Conservation (phyloP, 2,888 invertebrate species). For the Conops quadrifasciatus region DNA sequence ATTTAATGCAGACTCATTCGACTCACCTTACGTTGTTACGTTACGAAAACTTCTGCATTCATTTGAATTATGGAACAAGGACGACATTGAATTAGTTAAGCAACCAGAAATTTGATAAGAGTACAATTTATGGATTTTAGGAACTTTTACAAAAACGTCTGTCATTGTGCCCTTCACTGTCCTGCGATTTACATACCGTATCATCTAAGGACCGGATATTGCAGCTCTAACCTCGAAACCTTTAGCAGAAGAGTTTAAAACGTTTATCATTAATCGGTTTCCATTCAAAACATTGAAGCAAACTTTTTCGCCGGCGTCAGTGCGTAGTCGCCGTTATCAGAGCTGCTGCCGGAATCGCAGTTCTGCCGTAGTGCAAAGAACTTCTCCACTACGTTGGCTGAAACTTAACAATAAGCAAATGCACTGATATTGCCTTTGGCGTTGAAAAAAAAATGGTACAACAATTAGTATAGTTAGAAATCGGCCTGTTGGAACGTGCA, state of each 20-base stretch:
- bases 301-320: constrained; percentile 18
- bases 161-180: no score
- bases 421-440: not conserved
- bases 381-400: constrained; percentile 25
- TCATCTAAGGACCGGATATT: not conserved
- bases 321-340: constrained; percentile 26
- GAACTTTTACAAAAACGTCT: no score
- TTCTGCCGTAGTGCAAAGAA: not conserved
- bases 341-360: constrained; percentile 6
- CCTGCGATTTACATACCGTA: no score
- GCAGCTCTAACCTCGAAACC: not conserved
- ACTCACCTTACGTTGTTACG: no score
- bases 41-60: no score
- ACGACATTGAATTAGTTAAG: no score
- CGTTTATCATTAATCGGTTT: constrained; percentile 30
- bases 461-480: not conserved
- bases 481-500: not conserved
- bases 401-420: constrained; percentile 29
- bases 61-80: constrained; percentile 9
- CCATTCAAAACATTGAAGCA: constrained; percentile 21
- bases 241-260: constrained; percentile 1
- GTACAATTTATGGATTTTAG: no score
- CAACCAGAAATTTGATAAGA: no score
- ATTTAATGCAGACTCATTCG: no score
- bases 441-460: no score